Base-by-base conservation (phyloP, 2,888 invertebrate species). In the Athrips mouffetella region DNA sequence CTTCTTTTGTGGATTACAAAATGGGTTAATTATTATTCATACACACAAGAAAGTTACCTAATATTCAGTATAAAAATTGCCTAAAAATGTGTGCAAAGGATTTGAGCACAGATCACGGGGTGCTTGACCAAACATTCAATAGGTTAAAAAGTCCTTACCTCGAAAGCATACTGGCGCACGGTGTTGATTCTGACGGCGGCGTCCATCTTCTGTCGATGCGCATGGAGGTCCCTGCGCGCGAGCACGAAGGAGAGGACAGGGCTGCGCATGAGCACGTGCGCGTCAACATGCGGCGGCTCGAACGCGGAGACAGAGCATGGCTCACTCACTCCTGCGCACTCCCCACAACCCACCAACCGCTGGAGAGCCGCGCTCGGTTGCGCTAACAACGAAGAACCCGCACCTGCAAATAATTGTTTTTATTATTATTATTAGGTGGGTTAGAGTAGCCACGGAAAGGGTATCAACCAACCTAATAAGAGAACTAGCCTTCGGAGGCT, bases 161-260 rank as follows among this genome's bases (percentile, higher is more conserved):
- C 96, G 90, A 98, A 93, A 1, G 97, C 95, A 79, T 95, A 93
- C 63, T 97, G 94, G 52, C 97, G 82, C 68, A 96, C 92, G 27
- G 93, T 93, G 44, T 94, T 94, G 49, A 94, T 92, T 20, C 94
- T 89, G 1, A 98, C 87, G 1, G 97, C 94, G 52, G 96, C 94
- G 55, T 95, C 94, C 94, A 98, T 96, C 33, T 96, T 95, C 51
- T 94, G 90, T 55, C 95, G 92, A 42, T 98, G 84, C 0, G 93
- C 91, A 21, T 94, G 94, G 35, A 98, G 88, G 72, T 98, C 96
- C 64, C 97, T 95, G 52, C 94, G 92, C 53, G 94, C 93, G 2
- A 95, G 89, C 39, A 98, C 92, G 71, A 99, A 99, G 0, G 93
- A 86, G 87, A 98, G 91, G 0, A 98, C 96, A 0, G 98, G 97